Conservation (phyloP, 35 echinoderm and acorn worm species). For the Ophiothrix spiculata region DNA sequence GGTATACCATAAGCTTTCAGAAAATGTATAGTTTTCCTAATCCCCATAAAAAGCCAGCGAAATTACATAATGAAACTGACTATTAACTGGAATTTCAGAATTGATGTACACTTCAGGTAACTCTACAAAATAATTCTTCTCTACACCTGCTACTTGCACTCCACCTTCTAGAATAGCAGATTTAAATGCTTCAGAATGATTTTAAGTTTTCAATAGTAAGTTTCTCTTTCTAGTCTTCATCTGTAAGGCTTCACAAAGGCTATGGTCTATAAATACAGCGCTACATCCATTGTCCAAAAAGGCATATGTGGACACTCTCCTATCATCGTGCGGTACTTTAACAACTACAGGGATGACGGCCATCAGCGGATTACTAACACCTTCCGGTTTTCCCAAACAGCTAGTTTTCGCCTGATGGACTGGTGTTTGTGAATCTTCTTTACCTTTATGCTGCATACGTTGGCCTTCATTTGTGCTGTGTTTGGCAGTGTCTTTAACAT, state of each 20-base stretch:
- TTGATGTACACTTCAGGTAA: constrained; percentile 37
- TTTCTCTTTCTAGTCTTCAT: not conserved
- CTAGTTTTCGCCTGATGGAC: not conserved
- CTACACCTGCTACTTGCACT: constrained; percentile 41
- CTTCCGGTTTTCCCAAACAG: not conserved
- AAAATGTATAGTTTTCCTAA: too few species aligned
- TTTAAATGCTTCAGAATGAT: constrained; percentile 14
- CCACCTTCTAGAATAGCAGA: constrained; percentile 27
- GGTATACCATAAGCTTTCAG: too few species aligned
- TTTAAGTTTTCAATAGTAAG: constrained; percentile 2
- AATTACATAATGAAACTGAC: too few species aligned
- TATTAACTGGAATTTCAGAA: not conserved
- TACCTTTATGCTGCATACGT: not conserved
- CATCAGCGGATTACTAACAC: not conserved
- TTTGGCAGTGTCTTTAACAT: not conserved
- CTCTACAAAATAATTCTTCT: constrained; percentile 30
- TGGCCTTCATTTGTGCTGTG: not conserved
- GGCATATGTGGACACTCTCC: not conserved
- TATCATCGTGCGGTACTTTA: not conserved
- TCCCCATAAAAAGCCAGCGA: too few species aligned
- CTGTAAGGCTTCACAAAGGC: not conserved
- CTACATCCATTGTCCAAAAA: constrained; percentile 14
- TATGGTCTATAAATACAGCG: constrained; percentile 7
- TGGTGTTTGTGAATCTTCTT: not conserved
- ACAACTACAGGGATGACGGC: not conserved